A percentile compares a stretch with the other conserved stretches of the same genome.
phyloP scores from a whole-genome alignment of 2,888 invertebrate genomes.

The Drosophila mayaguana region DNA sequence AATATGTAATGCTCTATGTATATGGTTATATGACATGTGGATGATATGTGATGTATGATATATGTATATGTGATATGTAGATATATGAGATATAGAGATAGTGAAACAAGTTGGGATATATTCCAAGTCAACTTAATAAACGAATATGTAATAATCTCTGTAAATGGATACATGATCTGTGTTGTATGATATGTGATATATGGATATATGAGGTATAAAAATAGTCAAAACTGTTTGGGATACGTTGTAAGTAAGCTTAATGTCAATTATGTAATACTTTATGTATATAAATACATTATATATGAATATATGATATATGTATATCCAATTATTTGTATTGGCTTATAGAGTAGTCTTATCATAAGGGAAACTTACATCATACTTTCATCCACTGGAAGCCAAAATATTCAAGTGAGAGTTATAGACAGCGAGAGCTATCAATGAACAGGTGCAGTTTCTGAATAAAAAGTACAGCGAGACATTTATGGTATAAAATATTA shows the following conservation, averaged over 20 bases:
- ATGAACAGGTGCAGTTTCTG: no score
- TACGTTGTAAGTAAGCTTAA: no score
- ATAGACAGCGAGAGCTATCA: neutral
- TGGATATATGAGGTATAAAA: no score
- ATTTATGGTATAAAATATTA: no score
- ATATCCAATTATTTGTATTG: neutral
- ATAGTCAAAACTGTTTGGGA: no score
- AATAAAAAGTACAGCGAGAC: no score
- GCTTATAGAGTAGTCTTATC: neutral
- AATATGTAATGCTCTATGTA: conserved; percentile 19
- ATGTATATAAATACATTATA: no score
- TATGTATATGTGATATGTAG: no score
- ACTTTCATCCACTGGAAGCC: neutral
- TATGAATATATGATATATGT: neutral
- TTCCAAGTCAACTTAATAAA: neutral
- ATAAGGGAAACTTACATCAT: neutral
- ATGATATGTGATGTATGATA: no score
- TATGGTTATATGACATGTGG: neutral
- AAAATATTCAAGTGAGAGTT: neutral
- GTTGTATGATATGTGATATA: no score
- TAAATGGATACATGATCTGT: neutral
- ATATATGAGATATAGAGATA: neutral
- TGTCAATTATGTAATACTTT: no score
- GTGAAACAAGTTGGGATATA: conserved; percentile 12
- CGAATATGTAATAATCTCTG: conserved; percentile 22